phyloP scores from a whole-genome alignment of 2,888 invertebrate species.

The Nephrocerus scutellatus region DNA sequence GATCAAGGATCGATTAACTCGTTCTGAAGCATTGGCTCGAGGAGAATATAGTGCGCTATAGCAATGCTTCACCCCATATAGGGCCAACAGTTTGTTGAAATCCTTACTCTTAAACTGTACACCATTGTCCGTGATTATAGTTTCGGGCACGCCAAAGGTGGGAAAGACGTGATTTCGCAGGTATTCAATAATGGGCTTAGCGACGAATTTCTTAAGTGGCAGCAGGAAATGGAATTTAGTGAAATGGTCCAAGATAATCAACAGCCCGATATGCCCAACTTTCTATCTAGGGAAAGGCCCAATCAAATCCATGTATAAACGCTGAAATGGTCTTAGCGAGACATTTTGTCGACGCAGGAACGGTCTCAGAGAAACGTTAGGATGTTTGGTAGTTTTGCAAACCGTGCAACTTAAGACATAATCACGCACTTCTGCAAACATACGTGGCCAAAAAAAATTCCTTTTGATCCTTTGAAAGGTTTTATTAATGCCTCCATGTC shows the following conservation, averaged over 20 bases:
- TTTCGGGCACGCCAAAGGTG: constrained; percentile 24
- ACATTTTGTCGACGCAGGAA: neutral
- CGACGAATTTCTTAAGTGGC: constrained; percentile 2
- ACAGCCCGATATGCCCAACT: constrained; percentile 3
- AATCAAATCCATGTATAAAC: constrained; percentile 11
- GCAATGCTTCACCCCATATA: constrained; percentile 8
- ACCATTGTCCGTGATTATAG: constrained; percentile 8
- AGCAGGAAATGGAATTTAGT: constrained; percentile 10
- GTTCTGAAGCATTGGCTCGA: constrained; percentile 8
- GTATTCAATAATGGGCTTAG: constrained; percentile 1
- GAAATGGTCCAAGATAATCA: constrained; percentile 10
- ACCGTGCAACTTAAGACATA: too few species aligned
- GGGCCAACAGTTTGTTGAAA: neutral
- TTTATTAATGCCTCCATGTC: too few species aligned
- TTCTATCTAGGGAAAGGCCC: constrained; percentile 12
- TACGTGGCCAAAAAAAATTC: too few species aligned
- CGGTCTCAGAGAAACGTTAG: too few species aligned
- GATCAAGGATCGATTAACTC: constrained; percentile 5
- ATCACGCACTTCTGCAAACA: too few species aligned
- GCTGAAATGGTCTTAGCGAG: constrained; percentile 7
- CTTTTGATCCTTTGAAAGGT: too few species aligned
- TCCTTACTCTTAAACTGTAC: constrained; percentile 2
- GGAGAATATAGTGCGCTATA: constrained; percentile 3
- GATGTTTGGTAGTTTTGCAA: too few species aligned
- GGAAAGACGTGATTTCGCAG: constrained; percentile 19